Conservation (phyloP, 2,888 invertebrate species). For the Melinopterus prodromus region DNA sequence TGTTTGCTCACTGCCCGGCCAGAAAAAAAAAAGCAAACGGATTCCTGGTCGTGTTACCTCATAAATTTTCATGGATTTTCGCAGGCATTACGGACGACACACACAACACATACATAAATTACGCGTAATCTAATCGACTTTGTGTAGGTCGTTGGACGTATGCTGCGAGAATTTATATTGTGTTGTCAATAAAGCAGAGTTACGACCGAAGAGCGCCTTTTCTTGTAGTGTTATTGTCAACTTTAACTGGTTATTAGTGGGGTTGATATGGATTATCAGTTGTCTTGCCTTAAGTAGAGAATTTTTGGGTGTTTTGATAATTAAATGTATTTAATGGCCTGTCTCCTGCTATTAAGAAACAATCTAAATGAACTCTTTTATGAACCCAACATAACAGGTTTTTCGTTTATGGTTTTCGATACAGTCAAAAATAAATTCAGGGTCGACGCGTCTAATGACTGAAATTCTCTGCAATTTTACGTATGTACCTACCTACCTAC, state of each 20-base stretch:
- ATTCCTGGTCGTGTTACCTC: not conserved
- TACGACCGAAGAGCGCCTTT: not conserved
- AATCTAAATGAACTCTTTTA: too few species aligned
- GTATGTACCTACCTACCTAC: too few species aligned
- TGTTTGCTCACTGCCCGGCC: not conserved
- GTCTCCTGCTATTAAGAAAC: too few species aligned
- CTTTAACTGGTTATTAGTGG: not conserved
- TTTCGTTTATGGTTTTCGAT: too few species aligned
- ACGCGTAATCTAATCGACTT: not conserved
- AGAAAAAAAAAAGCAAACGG: not conserved
- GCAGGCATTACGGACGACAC: not conserved
- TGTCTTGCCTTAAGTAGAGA: too few species aligned
- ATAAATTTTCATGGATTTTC: conserved; percentile 4
- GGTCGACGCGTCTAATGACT: too few species aligned
- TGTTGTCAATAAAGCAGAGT: not conserved
- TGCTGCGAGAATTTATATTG: not conserved
- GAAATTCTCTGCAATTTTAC: too few species aligned
- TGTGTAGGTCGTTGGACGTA: not conserved
- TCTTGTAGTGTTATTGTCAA: not conserved
- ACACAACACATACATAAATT: not conserved
- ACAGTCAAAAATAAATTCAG: too few species aligned
- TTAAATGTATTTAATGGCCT: too few species aligned
- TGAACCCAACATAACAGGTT: too few species aligned
- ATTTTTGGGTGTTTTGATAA: too few species aligned
- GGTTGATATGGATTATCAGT: too few species aligned